phyloP scores from a whole-genome alignment of 1,140 invertebrate genomes.

The Euura saliciscinereae region DNA sequence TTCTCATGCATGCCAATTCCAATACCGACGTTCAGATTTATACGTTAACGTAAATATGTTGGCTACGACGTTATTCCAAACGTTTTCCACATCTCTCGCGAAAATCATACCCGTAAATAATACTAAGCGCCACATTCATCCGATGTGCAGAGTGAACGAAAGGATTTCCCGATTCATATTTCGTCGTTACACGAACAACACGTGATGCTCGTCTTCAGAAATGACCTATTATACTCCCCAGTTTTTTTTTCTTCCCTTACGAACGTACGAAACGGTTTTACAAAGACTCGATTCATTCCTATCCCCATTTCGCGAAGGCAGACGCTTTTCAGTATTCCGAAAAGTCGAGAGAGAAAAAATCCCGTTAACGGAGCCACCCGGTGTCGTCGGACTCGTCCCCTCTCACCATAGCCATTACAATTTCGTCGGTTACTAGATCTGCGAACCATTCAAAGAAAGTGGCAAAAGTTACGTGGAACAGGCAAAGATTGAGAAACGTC shows the following conservation, averaged over 20 bases:
- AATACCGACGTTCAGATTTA: conserved; percentile 42
- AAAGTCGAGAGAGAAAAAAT: neutral
- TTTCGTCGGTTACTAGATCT: neutral
- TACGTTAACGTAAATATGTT: conserved; percentile 52
- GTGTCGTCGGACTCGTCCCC: neutral
- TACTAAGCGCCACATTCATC: conserved; percentile 12
- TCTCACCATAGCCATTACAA: neutral
- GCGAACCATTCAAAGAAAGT: neutral
- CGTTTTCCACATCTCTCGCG: conserved; percentile 16
- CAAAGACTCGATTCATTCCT: neutral
- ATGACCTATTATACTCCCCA: too few relatives aligned
- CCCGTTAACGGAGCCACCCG: neutral
- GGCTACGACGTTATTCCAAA: conserved; percentile 22
- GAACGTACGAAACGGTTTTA: neutral
- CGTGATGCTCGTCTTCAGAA: too few relatives aligned
- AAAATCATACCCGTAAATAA: conserved; percentile 26
- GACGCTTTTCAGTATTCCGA: neutral
- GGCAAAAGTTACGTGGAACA: neutral
- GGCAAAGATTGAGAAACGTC: too few relatives aligned
- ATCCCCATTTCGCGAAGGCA: neutral
- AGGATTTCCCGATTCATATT: conserved; percentile 11
- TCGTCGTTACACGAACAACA: too few relatives aligned
- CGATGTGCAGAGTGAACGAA: neutral
- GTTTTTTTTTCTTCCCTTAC: too few relatives aligned
- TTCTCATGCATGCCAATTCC: conserved; percentile 59